Base-by-base conservation (phyloP, 2,797 vertebrate species). In the Phrynocephalus vlangalii region DNA sequence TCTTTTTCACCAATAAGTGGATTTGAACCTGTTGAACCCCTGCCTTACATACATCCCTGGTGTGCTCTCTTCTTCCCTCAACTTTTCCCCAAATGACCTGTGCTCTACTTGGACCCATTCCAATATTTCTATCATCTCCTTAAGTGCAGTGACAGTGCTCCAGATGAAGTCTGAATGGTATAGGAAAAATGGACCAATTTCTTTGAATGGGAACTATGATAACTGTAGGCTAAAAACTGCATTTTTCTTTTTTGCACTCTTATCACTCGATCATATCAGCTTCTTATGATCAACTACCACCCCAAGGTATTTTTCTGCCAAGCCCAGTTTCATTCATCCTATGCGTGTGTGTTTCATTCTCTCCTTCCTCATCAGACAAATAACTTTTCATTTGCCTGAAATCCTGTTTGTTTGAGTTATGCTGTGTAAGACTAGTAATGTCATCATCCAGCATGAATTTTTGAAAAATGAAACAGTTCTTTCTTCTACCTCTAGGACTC, bases 311-410 rank as follows among this genome's bases (percentile, higher is more conserved):
- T 80, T 63, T 63, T 80, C 15, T 68, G 33, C 63, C 7, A 68
- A 68, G 66, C 22, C 33, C 44, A 67, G 33, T 44, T 16, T 11
- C 38, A 30, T 24, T 24, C 24, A 82, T 66, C 44, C 33, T 28
- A 67, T 67, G 44, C 24, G 11, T 44, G 5, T 38, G 33, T 67
- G 7, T 8, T 82, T 68, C 24, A 82, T 56, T 67, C 16, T 28
- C 68, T 70, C 68, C 28, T 26, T 15, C 33, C 20, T 68, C 24
- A 70, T n/a, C 22, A 28, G 68, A 56, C 9, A 11, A 56, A 56
- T 56, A 79, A 79, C 3, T 63, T 79, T 79, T 52, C 78, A 79
- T 79, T 79, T 79, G n/a, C 60, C 52, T 56, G 52, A 56, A 56
- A 56, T 56, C 52, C 52, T 56, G 52, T 56, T 56, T 56, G 52